Percentiles rank a stretch among this genome's conserved stretches.
Evolutionary conservation across 2,113 vertebrate genomes (phyloP).

Genomic region (Pedionomus torquatus): DNA sequence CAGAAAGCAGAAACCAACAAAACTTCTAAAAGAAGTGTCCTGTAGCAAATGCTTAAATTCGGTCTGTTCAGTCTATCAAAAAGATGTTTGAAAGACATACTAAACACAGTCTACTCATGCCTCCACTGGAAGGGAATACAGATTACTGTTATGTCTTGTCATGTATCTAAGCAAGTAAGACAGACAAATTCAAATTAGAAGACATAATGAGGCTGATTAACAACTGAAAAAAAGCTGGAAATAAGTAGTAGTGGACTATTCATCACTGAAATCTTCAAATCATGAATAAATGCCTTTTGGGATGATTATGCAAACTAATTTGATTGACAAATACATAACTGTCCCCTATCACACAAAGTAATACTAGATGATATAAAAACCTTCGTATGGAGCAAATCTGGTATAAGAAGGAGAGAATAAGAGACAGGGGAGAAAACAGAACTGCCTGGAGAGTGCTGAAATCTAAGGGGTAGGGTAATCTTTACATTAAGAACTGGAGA

Average conservation of each 20-base stretch:
- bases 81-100: not conserved
- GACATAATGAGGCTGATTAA: not conserved
- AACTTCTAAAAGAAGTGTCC: not conserved
- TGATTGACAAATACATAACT: not conserved
- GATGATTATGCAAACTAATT: not conserved
- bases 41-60: not conserved
- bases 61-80: not conserved
- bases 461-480: not conserved
- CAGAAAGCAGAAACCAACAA: not conserved
- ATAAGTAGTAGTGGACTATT: not conserved
- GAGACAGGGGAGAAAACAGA: not conserved
- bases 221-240: not conserved
- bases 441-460: not conserved
- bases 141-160: no score
- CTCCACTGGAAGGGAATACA: not conserved
- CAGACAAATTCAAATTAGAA: not conserved
- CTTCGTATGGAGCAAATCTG: not conserved
- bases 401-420: not conserved
- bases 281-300: not conserved
- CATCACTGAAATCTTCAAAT: not conserved
- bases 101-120: not conserved
- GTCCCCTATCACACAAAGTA: not conserved
- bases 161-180: not conserved
- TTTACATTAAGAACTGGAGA: not conserved
- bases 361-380: not conserved